Evolutionary conservation across 2,797 vertebrate species (phyloP), one percentile per base, ranked within the genome.

Genomic region (Gouania willdenowi): DNA sequence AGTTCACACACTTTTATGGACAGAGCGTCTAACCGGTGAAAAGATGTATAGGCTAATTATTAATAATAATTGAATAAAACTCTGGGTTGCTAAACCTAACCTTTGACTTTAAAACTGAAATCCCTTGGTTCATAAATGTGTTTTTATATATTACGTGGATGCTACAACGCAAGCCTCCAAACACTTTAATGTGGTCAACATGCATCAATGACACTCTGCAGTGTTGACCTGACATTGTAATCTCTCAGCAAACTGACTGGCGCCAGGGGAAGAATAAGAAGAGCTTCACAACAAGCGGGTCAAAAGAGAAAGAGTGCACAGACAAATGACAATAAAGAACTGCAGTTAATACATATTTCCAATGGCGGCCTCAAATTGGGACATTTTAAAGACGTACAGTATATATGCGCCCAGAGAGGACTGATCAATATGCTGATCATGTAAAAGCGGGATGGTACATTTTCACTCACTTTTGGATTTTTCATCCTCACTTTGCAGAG

Each of bases 191-290:
- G 53, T 55, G 52, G 59, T 44, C 60, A 66, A 26, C 53, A 33
- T 44, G 59, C 49, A 47, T 20, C 19, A 59, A 74, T 55, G 69
- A 47, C 70, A 62, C 66, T 73, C 44, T 31, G 42, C 50, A 58
- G 74, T 77, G 57, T 68, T 79, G 75, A 77, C 71, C 64, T 75
- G 71, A 63, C 80, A 57, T 67, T 69, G 49, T 78, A 81, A 84
- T 76, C 76, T 80, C 63, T 84, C 54, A 61, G 59, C 65, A 82
- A 80, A 85, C 71, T 75, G 50, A 45, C 62, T 79, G 80, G 79
- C 79, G 75, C 82, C 84, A 74, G 46, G 62, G 54, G 66, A 73
- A 65, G 59, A 64, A 69, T 59, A 64, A 67, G 32, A 44, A 62
- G 43, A 24, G 43, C 21, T 14, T 39, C 46, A 63, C 53, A 60